A percentile compares a stretch with the other conserved stretches of the same genome.
phyloP scores from a whole-genome alignment of 2,888 invertebrate genomes.

The Meganola albula region DNA sequence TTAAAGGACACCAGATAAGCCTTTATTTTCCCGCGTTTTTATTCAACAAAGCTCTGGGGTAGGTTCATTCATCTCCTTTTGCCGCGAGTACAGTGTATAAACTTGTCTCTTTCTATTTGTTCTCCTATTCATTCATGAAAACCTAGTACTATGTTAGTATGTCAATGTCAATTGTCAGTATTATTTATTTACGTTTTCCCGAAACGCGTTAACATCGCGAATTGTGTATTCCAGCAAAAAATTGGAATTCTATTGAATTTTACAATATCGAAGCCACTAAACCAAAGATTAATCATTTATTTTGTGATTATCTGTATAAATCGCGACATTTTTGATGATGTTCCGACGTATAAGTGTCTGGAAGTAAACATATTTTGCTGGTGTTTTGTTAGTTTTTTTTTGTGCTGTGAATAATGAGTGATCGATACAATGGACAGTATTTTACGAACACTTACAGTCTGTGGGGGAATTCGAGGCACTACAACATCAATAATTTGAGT shows the following conservation, averaged over 20 bases:
- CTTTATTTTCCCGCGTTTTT: no score
- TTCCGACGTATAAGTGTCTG: slow-evolving; percentile 26
- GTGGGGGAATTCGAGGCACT: slow-evolving; percentile 36
- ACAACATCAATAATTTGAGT: slow-evolving; percentile 36
- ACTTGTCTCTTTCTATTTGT: no score
- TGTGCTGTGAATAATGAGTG: slow-evolving; percentile 27
- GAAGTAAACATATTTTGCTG: slow-evolving; percentile 21
- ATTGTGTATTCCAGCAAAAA: background rate
- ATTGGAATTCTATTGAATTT: no score
- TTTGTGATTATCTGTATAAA: slow-evolving; percentile 16
- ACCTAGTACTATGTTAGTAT: slow-evolving; percentile 3
- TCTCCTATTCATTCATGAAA: no score
- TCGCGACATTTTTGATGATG: slow-evolving; percentile 16
- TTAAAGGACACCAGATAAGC: no score
- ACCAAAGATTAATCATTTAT: background rate
- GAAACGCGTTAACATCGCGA: background rate
- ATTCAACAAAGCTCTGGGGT: no score
- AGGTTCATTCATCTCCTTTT: no score
- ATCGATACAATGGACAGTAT: slow-evolving; percentile 24
- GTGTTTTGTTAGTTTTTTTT: slow-evolving; percentile 18
- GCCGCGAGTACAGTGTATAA: no score
- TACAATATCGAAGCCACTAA: background rate
- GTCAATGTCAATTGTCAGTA: no score
- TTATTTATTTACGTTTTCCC: background rate
- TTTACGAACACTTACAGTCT: slow-evolving; percentile 33